Conservation (phyloP, 2,797 vertebrate genomes). For the Catharus ustulatus region DNA sequence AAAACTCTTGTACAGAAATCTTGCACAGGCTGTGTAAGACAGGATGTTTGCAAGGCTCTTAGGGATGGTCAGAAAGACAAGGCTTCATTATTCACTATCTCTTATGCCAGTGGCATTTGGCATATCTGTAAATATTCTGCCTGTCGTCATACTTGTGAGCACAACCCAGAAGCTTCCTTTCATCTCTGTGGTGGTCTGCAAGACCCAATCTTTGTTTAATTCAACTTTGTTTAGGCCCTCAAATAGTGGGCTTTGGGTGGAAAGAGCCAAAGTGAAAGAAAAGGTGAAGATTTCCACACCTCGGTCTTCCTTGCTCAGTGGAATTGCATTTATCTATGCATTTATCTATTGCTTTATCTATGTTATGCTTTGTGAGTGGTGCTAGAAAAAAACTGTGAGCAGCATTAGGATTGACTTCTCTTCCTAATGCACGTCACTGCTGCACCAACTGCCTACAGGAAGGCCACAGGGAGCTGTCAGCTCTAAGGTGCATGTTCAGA, state of each 20-base stretch:
- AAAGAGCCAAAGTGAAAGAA: neutral
- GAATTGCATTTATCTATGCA: neutral
- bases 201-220: neutral
- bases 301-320: neutral
- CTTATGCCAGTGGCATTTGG: rapidly evolving
- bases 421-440: neutral
- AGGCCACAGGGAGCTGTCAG: neutral
- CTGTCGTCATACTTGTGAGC: neutral
- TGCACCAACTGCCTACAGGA: neutral
- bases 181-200: neutral
- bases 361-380: neutral
- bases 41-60: neutral
- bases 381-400: neutral
- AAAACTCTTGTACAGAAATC: neutral
- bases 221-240: too few species aligned
- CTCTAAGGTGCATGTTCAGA: neutral
- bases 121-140: neutral
- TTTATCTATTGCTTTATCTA: neutral
- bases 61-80: neutral
- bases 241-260: neutral
- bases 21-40: neutral
- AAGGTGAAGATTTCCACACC: neutral
- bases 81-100: neutral
- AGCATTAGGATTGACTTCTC: neutral
- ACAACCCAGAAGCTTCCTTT: neutral